These are phyloP conservation scores for Eupithecia pulchellata DNA, from an alignment of 2,888 invertebrate genomes.

Conservation along the genomic window DNA sequence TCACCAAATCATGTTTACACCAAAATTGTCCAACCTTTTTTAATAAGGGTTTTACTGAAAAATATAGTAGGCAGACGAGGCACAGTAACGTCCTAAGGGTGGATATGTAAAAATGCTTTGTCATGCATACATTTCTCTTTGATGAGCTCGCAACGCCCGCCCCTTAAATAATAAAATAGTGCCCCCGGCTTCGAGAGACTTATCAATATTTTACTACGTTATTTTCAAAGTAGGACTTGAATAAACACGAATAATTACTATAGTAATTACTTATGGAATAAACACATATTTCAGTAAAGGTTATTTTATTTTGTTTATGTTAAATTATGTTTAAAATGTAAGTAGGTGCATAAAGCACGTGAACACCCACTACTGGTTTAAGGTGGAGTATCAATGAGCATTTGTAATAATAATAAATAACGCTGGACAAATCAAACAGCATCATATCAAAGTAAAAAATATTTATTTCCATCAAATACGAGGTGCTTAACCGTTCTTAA, in stretches of 20 bases:
- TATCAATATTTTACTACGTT: slow-evolving; percentile 48
- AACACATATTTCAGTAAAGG: not conserved
- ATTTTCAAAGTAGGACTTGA: slow-evolving; percentile 37
- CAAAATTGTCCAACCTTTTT: not conserved
- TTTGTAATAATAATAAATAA: not conserved
- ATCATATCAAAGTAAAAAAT: no score
- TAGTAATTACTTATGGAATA: not conserved
- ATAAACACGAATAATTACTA: slow-evolving; percentile 33
- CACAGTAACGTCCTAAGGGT: slow-evolving; percentile 10
- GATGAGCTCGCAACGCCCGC: slow-evolving; percentile 40
- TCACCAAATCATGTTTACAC: not conserved
- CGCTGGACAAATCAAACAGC: not conserved
- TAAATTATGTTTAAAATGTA: not conserved
- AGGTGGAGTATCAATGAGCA: not conserved
- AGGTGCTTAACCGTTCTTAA: no score
- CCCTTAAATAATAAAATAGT: slow-evolving; percentile 43
- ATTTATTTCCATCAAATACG: no score
- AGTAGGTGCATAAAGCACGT: not conserved
- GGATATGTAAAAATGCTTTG: slow-evolving; percentile 38
- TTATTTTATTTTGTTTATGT: not conserved
- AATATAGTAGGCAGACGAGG: not conserved
- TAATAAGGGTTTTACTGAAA: not conserved
- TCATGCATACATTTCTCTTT: slow-evolving; percentile 45
- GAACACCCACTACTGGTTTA: not conserved
- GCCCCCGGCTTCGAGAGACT: slow-evolving; percentile 37